These are phyloP conservation scores for Tragelaphus scriptus DNA, from an alignment of 2,113 vertebrate species.

Conservation along the genomic window DNA sequence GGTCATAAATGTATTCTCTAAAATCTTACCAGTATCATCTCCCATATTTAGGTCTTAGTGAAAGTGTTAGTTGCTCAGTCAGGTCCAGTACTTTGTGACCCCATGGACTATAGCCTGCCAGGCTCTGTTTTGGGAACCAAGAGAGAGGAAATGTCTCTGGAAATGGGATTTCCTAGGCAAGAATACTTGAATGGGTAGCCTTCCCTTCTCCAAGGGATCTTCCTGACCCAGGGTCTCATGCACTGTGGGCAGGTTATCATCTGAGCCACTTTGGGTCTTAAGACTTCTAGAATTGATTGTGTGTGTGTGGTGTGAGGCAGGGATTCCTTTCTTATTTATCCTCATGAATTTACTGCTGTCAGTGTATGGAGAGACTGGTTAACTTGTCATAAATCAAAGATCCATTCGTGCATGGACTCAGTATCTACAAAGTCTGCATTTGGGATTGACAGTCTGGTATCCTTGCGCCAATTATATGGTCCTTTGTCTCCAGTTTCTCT, in stretches of 20 bases:
- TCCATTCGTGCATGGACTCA: background rate
- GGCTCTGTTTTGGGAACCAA: background rate
- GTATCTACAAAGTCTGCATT: background rate
- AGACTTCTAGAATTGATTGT: background rate
- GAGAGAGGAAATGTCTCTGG: background rate
- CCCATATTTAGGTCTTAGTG: background rate
- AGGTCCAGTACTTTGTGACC: rapidly evolving
- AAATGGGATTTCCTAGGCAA: background rate
- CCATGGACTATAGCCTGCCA: background rate
- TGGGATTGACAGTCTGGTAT: rapidly evolving
- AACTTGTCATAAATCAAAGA: background rate
- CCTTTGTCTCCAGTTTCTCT: background rate
- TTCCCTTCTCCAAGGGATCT: background rate
- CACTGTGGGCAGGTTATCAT: background rate
- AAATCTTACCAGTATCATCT: background rate
- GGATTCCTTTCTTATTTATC: background rate
- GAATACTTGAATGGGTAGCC: background rate
- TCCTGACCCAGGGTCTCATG: background rate
- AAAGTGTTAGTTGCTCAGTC: background rate
- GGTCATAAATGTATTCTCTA: background rate
- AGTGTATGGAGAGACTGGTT: background rate
- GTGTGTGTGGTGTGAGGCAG: background rate
- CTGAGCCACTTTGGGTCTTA: background rate
- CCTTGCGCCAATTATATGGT: rapidly evolving
- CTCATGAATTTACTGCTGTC: background rate